Base-by-base conservation (phyloP, 2,113 vertebrate species). In the Albula goreensis region DNA sequence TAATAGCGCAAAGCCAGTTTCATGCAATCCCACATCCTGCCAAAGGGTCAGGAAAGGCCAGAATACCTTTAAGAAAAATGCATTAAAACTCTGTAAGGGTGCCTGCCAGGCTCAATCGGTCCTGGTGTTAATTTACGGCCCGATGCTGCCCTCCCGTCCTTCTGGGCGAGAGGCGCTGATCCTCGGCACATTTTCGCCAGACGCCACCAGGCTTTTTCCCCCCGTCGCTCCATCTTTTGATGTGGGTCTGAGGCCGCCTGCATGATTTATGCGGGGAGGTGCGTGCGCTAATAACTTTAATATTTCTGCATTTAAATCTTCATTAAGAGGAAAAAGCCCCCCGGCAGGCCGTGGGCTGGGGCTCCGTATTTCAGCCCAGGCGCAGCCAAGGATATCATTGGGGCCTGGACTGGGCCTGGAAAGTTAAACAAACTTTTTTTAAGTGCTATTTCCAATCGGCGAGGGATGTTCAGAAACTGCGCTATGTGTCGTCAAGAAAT, bases 361-460 rank as follows among this genome's bases (percentile, higher is more conserved):
- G 81, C 81, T 53, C 0, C 10, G 85, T 77, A 82, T 82, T 82
- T 83, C 80, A 80, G 80, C 82, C 12, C 83, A 60, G 86, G 80
- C 78, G 48, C 70, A 81, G 89, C 90, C 92, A 92, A 91, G 87
- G 88, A 91, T 85, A 91, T 91, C 89, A 90, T 78, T 48, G 86
- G 87, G 49, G 85, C 89, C 74, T 79, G 81, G 82, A 80, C 90
- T 41, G 31, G 83, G 81, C 15, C 78, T 86, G 88, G 87, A 89
- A 86, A 88, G 83, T 85, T 81, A 77, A 56, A 82, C 25, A 6
- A 56, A 86, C 85, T 50, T 50, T 78, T 15, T 15, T 15, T 53
- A 82, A 57, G 50, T 56, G 66, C 50, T 11, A 78, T 78, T 86
- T 41, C 49, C 51, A 56, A 82, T 77, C 66, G 66, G 50, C 22